Percentiles rank a stretch among this genome's conserved stretches.
Evolutionary conservation across 2,113 vertebrate species (phyloP).

Genomic region (Tenrec ecaudatus): DNA sequence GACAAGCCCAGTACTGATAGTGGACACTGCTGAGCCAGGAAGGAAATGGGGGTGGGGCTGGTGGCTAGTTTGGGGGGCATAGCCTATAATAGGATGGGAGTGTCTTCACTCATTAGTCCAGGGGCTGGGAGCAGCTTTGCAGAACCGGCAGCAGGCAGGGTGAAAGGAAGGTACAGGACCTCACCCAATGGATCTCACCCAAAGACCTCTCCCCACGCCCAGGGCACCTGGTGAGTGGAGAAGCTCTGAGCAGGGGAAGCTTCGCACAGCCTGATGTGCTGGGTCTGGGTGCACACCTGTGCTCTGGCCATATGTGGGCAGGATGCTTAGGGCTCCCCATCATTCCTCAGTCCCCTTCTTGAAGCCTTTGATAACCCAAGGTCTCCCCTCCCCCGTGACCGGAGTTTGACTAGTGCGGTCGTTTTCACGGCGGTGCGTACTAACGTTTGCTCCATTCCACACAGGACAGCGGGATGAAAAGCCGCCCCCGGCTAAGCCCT

Average conservation of each 20-base stretch:
- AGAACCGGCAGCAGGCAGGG: neutral
- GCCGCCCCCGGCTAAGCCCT: neutral
- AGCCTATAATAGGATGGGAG: neutral
- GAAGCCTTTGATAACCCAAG: too few species aligned
- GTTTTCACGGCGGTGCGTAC: fast-evolving
- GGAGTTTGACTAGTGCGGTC: too few species aligned
- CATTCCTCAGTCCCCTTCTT: neutral
- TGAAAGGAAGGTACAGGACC: neutral
- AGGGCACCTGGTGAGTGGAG: neutral
- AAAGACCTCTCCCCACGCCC: neutral
- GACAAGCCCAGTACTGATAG: neutral
- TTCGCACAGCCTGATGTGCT: neutral
- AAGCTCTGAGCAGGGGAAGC: neutral
- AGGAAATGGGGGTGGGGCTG: neutral
- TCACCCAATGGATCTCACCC: neutral
- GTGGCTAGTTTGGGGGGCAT: too few species aligned
- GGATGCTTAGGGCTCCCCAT: neutral
- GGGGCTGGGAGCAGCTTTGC: neutral
- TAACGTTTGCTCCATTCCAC: neutral
- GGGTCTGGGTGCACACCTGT: neutral
- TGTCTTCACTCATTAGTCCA: neutral
- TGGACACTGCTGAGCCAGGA: neutral
- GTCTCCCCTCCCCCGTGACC: neutral
- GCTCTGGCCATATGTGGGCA: neutral
- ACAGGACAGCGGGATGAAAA: neutral